Conservation (phyloP, 2,797 vertebrate species). For the Botia kubotai region DNA sequence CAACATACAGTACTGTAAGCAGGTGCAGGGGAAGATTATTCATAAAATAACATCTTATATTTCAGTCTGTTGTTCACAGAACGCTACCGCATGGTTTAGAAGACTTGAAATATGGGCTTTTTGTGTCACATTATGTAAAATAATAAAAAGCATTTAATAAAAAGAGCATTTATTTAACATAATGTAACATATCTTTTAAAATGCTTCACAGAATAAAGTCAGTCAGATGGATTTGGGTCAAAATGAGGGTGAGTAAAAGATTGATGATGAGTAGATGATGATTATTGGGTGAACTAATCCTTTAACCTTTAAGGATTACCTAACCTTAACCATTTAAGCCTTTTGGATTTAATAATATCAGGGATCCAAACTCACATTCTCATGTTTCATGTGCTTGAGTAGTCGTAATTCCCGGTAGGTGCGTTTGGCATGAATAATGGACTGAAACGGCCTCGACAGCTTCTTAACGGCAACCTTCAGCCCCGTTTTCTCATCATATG, state of each 20-base stretch:
- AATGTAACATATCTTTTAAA: not conserved
- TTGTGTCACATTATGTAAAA: not conserved
- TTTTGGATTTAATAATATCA: slow-evolving; percentile 23
- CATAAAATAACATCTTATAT: too few species aligned
- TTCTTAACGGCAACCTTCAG: slow-evolving; percentile 96
- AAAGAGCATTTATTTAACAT: too few species aligned
- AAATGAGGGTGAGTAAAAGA: not conserved
- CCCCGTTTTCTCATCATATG: slow-evolving; percentile 83
- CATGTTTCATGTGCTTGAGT: slow-evolving; percentile 98
- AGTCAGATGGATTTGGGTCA: not conserved
- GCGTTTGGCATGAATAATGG: slow-evolving; percentile 96
- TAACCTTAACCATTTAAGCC: not conserved
- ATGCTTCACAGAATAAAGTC: not conserved
- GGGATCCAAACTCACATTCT: slow-evolving; percentile 86
- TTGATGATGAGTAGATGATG: not conserved
- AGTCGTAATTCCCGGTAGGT: slow-evolving; percentile 95
- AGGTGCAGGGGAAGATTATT: not conserved
- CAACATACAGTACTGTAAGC: too few species aligned
- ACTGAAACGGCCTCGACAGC: slow-evolving; percentile 96
- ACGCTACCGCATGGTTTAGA: too few species aligned
- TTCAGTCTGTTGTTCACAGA: too few species aligned
- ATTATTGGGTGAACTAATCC: not conserved
- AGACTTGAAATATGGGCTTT: too few species aligned
- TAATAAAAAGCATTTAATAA: too few species aligned
- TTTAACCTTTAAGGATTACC: not conserved